Evolutionary conservation across 2,113 vertebrate genomes (phyloP), one percentile per base, ranked within the genome.

Genomic region (Alces alces): DNA sequence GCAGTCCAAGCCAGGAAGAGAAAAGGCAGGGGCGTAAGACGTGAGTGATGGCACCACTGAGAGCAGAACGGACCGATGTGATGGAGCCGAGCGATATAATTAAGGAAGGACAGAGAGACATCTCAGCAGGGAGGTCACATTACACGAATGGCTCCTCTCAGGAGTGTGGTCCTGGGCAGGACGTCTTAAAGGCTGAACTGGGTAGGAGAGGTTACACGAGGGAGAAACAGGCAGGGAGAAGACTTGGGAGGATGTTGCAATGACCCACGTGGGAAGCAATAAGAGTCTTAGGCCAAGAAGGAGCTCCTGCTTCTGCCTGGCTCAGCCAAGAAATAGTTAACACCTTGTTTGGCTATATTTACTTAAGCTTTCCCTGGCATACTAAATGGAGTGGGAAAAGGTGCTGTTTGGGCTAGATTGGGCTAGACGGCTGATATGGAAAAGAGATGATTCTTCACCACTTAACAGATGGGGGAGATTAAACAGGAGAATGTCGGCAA

Each of bases 351-450:
- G 86, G 57, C 25, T 95, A 76, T 84, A 36, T 73, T 93, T 95
- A 66, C 54, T 84, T 57, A 86, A 89, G 47, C 36, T 76, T 45
- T 57, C 79, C 57, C 36, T 73, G 78, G 55, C 60, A 82, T 15
- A 86, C 88, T 80, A 76, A 97, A 95, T 28, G 30, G 88, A 84
- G 19, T 57, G 33, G 82, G 3, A 15, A 78, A 86, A 73, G 91
- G 91, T 84, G 86, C 73, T 93, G 43, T 96, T 95, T 95, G 87
- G 90, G 55, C 76, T 92, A 73, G 85, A 93, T 95, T 95, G 87
- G 90, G 55, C 76, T 92, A 73, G 85, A 93, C 90, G 80, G 57
- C 60, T 47, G 64, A 60, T 27, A 58, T 14, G 17, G 21, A 70
- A 70, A 52, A 94, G 47, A 88, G 88, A 94, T 4, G 73, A 78